These are phyloP conservation scores for Phaetusa simplex DNA, from an alignment of 2,113 vertebrate genomes.

Conservation along the genomic window DNA sequence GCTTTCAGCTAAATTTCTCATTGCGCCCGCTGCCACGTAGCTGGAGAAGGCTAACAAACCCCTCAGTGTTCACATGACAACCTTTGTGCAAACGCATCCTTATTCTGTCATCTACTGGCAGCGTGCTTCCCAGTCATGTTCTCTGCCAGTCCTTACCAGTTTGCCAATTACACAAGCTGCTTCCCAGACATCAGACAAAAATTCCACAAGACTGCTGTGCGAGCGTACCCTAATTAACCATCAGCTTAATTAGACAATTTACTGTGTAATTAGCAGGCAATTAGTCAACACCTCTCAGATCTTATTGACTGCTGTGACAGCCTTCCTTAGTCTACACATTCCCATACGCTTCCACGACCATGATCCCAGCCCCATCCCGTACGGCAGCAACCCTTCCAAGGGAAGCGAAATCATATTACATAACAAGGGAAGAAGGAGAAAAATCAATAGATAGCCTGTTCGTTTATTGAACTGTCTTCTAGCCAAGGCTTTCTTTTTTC, in stretches of 20 bases:
- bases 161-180: constrained; percentile 90
- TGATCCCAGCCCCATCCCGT: constrained; percentile 60
- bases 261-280: constrained; percentile 97
- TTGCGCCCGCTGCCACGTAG: constrained; percentile 13
- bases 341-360: constrained; percentile 75
- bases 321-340: constrained; percentile 83
- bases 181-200: constrained; percentile 87
- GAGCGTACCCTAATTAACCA: constrained; percentile 93
- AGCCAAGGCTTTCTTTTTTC: constrained; percentile 9
- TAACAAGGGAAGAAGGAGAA: constrained; percentile 43
- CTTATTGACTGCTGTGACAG: constrained; percentile 93
- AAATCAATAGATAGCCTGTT: constrained; percentile 73
- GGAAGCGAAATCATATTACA: constrained; percentile 65
- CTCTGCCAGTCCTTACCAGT: constrained; percentile 85
- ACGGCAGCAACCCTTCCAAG: constrained; percentile 29
- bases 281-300: constrained; percentile 94
- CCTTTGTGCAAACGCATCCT: constrained; percentile 75
- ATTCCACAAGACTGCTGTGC: constrained; percentile 92
- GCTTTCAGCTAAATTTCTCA: constrained; percentile 31
- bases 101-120: constrained; percentile 79
- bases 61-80: constrained; percentile 74
- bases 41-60: constrained; percentile 72
- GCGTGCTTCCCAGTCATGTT: constrained; percentile 73
- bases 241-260: constrained; percentile 97
- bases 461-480: constrained; percentile 69